These are phyloP conservation scores for Cotesia glomerata DNA, from an alignment of 1,140 invertebrate species.

Conservation along the genomic window DNA sequence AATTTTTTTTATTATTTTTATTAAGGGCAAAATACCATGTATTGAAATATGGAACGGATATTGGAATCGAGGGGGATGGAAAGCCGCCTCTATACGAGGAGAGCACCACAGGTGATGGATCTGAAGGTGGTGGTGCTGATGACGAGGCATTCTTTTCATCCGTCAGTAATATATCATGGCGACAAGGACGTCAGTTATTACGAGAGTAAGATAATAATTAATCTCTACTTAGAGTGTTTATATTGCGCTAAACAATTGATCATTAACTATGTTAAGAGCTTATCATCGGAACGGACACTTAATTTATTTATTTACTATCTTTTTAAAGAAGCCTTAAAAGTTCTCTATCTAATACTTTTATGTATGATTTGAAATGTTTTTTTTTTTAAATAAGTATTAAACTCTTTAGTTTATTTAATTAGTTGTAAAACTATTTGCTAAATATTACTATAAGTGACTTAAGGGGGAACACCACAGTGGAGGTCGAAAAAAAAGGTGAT, in stretches of 20 bases:
- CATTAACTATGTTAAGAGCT: no score
- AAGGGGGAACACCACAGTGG: no score
- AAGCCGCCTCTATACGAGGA: conserved; percentile 81
- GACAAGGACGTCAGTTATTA: conserved; percentile 91
- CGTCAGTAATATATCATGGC: conserved; percentile 86
- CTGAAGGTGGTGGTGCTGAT: conserved; percentile 70
- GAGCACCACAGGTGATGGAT: conserved; percentile 65
- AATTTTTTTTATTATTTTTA: conserved; percentile 28
- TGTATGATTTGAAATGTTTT: no score
- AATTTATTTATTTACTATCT: not conserved
- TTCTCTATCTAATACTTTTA: not conserved
- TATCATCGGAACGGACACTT: no score
- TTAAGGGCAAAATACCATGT: conserved; percentile 91
- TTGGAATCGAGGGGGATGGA: conserved; percentile 83
- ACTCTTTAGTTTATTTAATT: not conserved
- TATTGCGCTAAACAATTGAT: not conserved
- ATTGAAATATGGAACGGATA: conserved; percentile 93
- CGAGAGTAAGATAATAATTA: conserved; percentile 74
- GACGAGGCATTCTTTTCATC: conserved; percentile 76
- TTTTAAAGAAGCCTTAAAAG: not conserved
- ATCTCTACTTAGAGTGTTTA: not conserved
- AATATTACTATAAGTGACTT: no score
- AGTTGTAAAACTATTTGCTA: no score
- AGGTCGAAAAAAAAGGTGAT: no score
- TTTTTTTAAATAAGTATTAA: no score